Conservation (phyloP, 2,888 invertebrate genomes). For the Leptothorax acervorum region DNA sequence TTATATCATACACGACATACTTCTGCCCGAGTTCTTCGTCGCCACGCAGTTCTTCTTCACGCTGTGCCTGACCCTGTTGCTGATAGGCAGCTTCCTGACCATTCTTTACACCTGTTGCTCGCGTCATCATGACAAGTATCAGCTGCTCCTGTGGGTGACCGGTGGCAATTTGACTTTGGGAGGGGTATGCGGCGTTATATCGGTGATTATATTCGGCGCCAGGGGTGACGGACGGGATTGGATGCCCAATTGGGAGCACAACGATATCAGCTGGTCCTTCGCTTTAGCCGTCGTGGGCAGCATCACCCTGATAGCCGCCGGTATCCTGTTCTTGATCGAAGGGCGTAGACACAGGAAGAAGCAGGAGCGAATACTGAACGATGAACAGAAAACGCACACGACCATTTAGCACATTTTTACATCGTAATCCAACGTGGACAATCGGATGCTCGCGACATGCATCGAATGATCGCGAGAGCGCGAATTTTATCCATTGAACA, state of each 20-base stretch:
- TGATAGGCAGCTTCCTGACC: slow-evolving; percentile 92
- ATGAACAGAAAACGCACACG: slow-evolving; percentile 90
- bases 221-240: slow-evolving; percentile 96
- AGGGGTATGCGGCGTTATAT: slow-evolving; percentile 92
- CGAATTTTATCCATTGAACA: slow-evolving; percentile 2
- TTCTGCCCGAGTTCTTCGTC: slow-evolving; percentile 96
- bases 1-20: slow-evolving; percentile 96
- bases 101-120: slow-evolving; percentile 91
- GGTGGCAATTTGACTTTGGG: slow-evolving; percentile 91
- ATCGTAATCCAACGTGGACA: neutral
- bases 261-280: slow-evolving; percentile 97
- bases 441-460: neutral
- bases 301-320: slow-evolving; percentile 91
- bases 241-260: slow-evolving; percentile 99
- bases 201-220: slow-evolving; percentile 95
- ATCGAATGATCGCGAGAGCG: neutral
- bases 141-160: slow-evolving; percentile 90
- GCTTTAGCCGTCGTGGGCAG: slow-evolving; percentile 94
- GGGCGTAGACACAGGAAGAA: slow-evolving; percentile 92
- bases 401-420: slow-evolving; percentile 88
- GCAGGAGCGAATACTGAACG: slow-evolving; percentile 90
- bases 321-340: slow-evolving; percentile 93
- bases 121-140: slow-evolving; percentile 91
- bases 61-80: slow-evolving; percentile 92
- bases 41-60: slow-evolving; percentile 98